Conservation (phyloP, 2,888 invertebrate genomes). For the Cartodere bifasciata region DNA sequence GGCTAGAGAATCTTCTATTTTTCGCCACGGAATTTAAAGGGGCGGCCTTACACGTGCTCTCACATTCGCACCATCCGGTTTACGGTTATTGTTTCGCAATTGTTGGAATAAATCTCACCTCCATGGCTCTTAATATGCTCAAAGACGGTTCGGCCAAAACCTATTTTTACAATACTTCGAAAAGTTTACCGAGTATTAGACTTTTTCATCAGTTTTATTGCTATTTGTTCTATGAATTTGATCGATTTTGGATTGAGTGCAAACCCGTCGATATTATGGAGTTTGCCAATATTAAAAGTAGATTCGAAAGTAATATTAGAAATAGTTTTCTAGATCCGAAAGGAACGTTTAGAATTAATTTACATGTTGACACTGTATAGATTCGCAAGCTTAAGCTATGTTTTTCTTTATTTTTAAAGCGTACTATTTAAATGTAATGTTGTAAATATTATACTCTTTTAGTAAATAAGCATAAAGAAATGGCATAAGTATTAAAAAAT, state of each 20-base stretch:
- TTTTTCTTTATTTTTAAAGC: conserved; percentile 13
- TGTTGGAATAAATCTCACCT: conserved; percentile 90
- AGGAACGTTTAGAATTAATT: conserved; percentile 66
- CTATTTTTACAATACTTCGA: conserved; percentile 77
- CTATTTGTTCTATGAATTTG: conserved; percentile 88
- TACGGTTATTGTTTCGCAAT: conserved; percentile 86
- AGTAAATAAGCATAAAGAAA: too few species aligned
- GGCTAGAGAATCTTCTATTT: conserved; percentile 80
- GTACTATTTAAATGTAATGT: too few species aligned
- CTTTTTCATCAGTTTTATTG: conserved; percentile 90
- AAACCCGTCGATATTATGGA: conserved; percentile 94
- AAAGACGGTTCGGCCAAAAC: conserved; percentile 73
- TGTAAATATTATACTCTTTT: too few species aligned
- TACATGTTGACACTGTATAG: conserved; percentile 60
- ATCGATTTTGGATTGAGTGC: conserved; percentile 84
- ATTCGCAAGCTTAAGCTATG: conserved; percentile 4
- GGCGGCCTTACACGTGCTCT: conserved; percentile 68
- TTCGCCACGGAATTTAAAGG: conserved; percentile 73
- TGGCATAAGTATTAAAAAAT: too few species aligned
- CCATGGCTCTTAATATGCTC: conserved; percentile 73
- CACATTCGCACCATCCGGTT: conserved; percentile 78
- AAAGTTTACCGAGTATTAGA: conserved; percentile 50
- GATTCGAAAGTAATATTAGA: conserved; percentile 67
- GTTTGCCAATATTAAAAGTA: conserved; percentile 75
- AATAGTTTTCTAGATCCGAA: conserved; percentile 52